These are phyloP conservation scores for Yasuhikotakia modesta DNA, from an alignment of 2,797 vertebrate genomes.

Conservation along the genomic window DNA sequence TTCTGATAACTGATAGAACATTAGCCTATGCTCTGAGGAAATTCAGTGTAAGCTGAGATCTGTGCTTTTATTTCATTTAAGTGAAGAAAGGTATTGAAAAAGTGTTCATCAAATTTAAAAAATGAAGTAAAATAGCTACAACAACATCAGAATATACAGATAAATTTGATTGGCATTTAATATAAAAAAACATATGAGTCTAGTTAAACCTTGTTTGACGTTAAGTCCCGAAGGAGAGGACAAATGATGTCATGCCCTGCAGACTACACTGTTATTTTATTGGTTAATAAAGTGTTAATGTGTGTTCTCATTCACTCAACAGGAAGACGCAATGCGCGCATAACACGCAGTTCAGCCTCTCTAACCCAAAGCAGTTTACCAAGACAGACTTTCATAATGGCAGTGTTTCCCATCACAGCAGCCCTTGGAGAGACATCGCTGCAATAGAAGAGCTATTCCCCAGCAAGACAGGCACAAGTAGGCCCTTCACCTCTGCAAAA, in stretches of 20 bases:
- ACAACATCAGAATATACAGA: too few relatives aligned
- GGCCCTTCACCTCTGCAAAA: not conserved
- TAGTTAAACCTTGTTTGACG: not conserved
- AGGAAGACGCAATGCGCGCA: conserved; percentile 65
- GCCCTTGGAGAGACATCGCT: conserved; percentile 75
- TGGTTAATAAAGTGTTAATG: conserved; percentile 14
- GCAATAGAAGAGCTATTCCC: conserved; percentile 69
- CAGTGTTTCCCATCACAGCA: conserved; percentile 59
- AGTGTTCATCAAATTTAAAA: too few relatives aligned
- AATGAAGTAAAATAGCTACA: too few relatives aligned
- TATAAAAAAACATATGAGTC: too few relatives aligned
- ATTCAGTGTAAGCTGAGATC: too few relatives aligned
- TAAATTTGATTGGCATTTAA: too few relatives aligned
- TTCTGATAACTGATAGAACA: too few relatives aligned
- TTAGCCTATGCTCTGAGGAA: too few relatives aligned
- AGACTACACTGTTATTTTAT: not conserved
- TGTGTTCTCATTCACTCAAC: conserved; percentile 49
- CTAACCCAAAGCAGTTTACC: conserved; percentile 78
- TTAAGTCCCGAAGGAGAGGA: not conserved
- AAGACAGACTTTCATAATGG: conserved; percentile 64
- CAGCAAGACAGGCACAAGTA: conserved; percentile 69
- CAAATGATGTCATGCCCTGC: not conserved
- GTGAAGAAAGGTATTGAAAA: too few relatives aligned
- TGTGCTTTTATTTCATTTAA: too few relatives aligned
- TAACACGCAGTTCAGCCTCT: conserved; percentile 75